Percentiles rank a stretch among this genome's conserved stretches.
phyloP scores from a whole-genome alignment of 1,140 invertebrate species.

The Ridgeia piscesae region DNA sequence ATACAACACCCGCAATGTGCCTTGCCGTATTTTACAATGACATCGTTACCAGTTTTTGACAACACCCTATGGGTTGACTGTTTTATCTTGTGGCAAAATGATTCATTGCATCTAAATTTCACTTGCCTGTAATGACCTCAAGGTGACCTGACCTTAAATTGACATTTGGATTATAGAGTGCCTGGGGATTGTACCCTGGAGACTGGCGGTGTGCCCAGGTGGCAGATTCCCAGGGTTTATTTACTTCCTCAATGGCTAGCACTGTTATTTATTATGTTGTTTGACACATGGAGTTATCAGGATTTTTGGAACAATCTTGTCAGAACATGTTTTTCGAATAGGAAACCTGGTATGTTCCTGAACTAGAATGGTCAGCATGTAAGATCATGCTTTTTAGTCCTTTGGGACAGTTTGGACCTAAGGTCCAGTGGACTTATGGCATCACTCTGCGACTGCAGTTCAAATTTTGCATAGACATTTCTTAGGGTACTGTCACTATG shows the following conservation, averaged over 20 bases:
- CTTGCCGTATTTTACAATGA: not conserved
- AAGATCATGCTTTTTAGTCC: no score
- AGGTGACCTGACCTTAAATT: not conserved
- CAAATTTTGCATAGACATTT: no score
- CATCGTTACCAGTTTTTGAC: not conserved
- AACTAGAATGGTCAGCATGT: no score
- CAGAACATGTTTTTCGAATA: no score
- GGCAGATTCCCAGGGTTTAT: slow-evolving; percentile 12
- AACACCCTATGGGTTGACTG: not conserved
- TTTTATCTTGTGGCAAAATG: not conserved
- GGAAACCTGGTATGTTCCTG: no score
- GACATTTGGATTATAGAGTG: not conserved
- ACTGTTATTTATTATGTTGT: slow-evolving; percentile 16
- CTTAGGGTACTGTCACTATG: no score
- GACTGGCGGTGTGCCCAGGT: slow-evolving; percentile 18
- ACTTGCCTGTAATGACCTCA: not conserved
- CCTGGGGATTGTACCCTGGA: slow-evolving; percentile 5
- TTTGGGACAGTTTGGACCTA: no score
- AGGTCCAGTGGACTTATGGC: no score
- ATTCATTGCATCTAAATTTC: no score
- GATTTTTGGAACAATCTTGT: not conserved
- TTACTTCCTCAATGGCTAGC: slow-evolving; percentile 12
- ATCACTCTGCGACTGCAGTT: no score
- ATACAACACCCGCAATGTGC: not conserved
- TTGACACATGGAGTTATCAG: not conserved